These are phyloP conservation scores for Apodemia zela DNA, from an alignment of 2,888 invertebrate genomes.

Conservation along the genomic window DNA sequence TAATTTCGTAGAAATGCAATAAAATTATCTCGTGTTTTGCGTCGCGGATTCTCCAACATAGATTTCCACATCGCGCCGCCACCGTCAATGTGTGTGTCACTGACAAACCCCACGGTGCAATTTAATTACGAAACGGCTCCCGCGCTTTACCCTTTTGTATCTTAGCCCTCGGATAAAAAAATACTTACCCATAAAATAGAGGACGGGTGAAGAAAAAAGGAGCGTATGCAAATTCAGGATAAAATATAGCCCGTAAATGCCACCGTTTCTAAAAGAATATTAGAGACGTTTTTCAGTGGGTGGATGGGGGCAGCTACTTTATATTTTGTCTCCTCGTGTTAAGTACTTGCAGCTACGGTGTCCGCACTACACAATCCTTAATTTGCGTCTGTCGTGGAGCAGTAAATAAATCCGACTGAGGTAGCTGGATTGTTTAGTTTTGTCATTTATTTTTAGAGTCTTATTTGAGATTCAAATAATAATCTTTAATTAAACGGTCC, in stretches of 20 bases:
- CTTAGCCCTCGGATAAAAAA: constrained; percentile 79
- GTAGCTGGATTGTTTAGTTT: not conserved
- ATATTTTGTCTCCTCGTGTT: constrained; percentile 77
- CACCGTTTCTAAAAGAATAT: constrained; percentile 82
- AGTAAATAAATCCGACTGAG: constrained; percentile 55
- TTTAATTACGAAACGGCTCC: constrained; percentile 76
- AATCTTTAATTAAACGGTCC: no score
- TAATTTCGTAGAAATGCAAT: no score
- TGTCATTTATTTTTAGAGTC: not conserved
- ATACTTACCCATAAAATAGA: constrained; percentile 80
- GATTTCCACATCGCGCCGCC: not conserved
- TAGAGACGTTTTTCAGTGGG: constrained; percentile 82
- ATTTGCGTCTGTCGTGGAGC: constrained; percentile 73
- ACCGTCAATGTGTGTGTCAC: constrained; percentile 18
- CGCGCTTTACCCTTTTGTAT: constrained; percentile 81
- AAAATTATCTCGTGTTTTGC: no score
- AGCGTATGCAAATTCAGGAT: constrained; percentile 82
- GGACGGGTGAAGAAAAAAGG: constrained; percentile 78
- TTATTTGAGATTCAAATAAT: no score
- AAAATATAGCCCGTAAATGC: constrained; percentile 82
- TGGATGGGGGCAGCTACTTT: constrained; percentile 72
- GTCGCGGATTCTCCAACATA: not conserved
- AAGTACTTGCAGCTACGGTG: constrained; percentile 72
- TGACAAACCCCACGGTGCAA: constrained; percentile 48
- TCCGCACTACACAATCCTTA: constrained; percentile 64